phyloP scores from a whole-genome alignment of 2,888 invertebrate species.

The Epinotia nisella region DNA sequence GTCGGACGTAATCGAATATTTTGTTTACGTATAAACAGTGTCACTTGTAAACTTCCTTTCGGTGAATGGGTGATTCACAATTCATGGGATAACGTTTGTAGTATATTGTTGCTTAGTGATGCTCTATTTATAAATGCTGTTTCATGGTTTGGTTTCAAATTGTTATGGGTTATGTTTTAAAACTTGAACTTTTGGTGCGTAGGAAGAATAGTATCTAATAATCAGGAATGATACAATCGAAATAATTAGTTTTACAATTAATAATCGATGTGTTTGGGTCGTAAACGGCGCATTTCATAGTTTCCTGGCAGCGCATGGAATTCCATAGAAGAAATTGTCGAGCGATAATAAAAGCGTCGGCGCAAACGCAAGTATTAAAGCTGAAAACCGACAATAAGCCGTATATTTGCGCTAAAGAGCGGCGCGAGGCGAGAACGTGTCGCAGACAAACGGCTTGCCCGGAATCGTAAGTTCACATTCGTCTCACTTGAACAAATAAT shows the following conservation, averaged over 20 bases:
- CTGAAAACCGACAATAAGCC: constrained; percentile 78
- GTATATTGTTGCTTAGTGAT: constrained; percentile 34
- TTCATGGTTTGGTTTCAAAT: constrained; percentile 28
- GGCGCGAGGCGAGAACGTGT: constrained; percentile 76
- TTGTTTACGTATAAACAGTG: constrained; percentile 55
- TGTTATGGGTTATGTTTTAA: background rate
- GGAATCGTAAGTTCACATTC: constrained; percentile 81
- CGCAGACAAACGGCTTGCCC: constrained; percentile 75
- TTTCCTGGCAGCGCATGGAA: constrained; percentile 39
- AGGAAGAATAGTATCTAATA: background rate
- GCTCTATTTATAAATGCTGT: constrained; percentile 37
- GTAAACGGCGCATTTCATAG: constrained; percentile 65
- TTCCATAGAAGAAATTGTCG: constrained; percentile 51
- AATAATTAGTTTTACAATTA: constrained; percentile 61
- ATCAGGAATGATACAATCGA: constrained; percentile 40
- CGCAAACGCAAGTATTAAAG: constrained; percentile 70
- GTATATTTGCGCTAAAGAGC: constrained; percentile 75
- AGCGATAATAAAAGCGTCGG: constrained; percentile 74
- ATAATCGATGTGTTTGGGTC: constrained; percentile 67
- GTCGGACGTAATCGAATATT: constrained; percentile 44
- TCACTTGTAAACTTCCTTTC: constrained; percentile 60
- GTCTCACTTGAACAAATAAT: constrained; percentile 83
- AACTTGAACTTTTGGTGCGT: constrained; percentile 4
- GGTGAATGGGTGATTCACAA: constrained; percentile 59
- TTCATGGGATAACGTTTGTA: constrained; percentile 34